Conservation (phyloP, 2,797 vertebrate genomes). For the Cottoperca gobio region DNA sequence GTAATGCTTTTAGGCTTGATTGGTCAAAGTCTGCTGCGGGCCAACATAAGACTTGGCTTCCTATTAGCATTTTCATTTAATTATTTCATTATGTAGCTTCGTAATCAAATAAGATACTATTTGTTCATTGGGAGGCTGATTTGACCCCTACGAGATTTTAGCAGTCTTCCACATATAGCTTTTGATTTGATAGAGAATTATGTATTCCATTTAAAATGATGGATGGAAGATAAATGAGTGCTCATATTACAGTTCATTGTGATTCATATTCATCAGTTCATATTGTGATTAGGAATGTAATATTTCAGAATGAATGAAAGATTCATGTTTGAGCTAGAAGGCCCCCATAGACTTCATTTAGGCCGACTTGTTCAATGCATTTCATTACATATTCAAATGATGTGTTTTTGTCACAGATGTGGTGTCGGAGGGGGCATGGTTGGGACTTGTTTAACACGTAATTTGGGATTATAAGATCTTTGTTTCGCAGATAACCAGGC, state of each 20-base stretch:
- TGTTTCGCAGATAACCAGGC: neutral
- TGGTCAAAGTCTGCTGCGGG: slow-evolving; percentile 48
- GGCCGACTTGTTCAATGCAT: neutral
- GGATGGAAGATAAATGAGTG: slow-evolving; percentile 33
- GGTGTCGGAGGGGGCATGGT: neutral
- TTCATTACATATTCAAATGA: slow-evolving; percentile 27
- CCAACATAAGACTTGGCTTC: slow-evolving; percentile 52
- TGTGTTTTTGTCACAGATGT: slow-evolving; percentile 25
- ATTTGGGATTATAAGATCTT: neutral
- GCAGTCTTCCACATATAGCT: slow-evolving; percentile 28
- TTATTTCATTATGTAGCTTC: slow-evolving; percentile 61
- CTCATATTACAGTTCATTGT: too few species aligned
- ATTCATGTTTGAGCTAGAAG: slow-evolving; percentile 24
- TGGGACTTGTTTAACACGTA: neutral
- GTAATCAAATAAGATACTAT: slow-evolving; percentile 67
- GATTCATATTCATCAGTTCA: too few species aligned
- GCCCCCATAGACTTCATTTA: slow-evolving; percentile 18
- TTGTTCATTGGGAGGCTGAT: slow-evolving; percentile 56
- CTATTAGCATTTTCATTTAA: slow-evolving; percentile 67
- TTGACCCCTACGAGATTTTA: slow-evolving; percentile 55
- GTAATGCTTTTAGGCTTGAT: slow-evolving; percentile 78
- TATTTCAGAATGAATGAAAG: slow-evolving; percentile 49
- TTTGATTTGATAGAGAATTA: slow-evolving; percentile 18
- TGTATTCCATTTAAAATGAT: slow-evolving; percentile 41
- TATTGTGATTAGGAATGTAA: slow-evolving; percentile 32